phyloP scores from a whole-genome alignment of 2,888 invertebrate species.

The Rhogogaster chlorosoma region DNA sequence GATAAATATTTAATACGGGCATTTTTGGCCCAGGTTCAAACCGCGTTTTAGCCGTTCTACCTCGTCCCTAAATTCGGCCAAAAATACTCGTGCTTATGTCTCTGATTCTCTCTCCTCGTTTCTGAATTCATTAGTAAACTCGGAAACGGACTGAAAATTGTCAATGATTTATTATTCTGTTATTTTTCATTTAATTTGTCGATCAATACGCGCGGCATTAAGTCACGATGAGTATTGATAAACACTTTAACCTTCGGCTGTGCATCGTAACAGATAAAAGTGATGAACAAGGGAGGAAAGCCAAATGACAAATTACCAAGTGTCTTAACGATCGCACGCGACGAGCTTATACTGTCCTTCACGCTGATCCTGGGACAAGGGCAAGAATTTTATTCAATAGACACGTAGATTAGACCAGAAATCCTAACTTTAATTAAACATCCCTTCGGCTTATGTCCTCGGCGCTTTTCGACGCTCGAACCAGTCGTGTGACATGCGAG shows the following conservation, averaged over 20 bases:
- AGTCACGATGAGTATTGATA: not conserved
- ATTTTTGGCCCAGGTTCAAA: constrained; percentile 14
- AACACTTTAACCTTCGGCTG: not conserved
- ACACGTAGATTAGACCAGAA: not conserved
- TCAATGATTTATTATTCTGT: not conserved
- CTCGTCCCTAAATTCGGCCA: not conserved
- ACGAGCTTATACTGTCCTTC: not conserved
- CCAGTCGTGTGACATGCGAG: not conserved
- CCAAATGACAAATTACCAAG: not conserved
- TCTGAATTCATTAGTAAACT: not conserved
- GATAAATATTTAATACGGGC: not conserved
- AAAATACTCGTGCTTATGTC: not conserved
- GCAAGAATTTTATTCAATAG: not conserved
- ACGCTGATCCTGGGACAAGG: constrained; percentile 1
- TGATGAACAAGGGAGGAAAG: not conserved
- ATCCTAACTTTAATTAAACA: not conserved
- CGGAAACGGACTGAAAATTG: not conserved
- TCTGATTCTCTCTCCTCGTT: not conserved
- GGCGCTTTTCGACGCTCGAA: not conserved
- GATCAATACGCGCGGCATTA: not conserved
- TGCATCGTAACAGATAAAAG: not conserved
- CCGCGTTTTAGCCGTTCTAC: constrained; percentile 5
- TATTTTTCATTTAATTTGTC: not conserved
- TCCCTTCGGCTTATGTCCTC: not conserved
- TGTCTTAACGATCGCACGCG: not conserved